Evolutionary conservation across 2,888 invertebrate genomes (phyloP).

Genomic region (Branchellion lobata): DNA sequence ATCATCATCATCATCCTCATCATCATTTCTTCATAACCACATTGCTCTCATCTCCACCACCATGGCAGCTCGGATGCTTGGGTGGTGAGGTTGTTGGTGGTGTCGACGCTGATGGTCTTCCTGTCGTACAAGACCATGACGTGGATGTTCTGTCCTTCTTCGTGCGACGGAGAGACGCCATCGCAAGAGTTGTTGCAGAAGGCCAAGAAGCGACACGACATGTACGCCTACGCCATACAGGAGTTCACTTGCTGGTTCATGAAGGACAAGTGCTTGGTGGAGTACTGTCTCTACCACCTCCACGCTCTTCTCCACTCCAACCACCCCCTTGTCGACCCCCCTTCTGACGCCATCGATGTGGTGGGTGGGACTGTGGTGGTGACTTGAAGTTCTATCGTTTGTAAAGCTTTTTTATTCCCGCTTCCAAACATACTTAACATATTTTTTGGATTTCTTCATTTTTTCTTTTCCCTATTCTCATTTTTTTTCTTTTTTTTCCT

Average conservation of each 20-base stretch:
- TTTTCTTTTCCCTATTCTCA: too few relatives aligned
- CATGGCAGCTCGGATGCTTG: neutral
- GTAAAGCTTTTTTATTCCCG: too few relatives aligned
- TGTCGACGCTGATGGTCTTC: neutral
- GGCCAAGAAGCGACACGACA: neutral
- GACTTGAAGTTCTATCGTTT: slow-evolving; percentile 53
- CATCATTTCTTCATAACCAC: too few relatives aligned
- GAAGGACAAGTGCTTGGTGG: slow-evolving; percentile 9
- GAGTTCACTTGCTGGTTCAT: slow-evolving; percentile 8
- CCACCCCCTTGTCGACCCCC: neutral
- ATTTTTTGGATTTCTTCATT: neutral
- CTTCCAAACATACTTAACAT: neutral
- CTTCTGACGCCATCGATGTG: neutral
- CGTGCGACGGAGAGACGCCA: slow-evolving; percentile 9
- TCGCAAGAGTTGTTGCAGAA: neutral
- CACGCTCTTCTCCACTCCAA: slow-evolving; percentile 36
- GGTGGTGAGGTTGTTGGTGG: neutral
- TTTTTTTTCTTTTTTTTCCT: neutral
- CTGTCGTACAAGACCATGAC: neutral
- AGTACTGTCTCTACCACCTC: slow-evolving; percentile 30
- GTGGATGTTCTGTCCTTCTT: neutral
- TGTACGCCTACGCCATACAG: neutral
- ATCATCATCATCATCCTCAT: too few relatives aligned
- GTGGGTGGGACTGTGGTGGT: slow-evolving; percentile 46
- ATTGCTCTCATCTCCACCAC: too few relatives aligned